Evolutionary conservation across 1,140 invertebrate genomes (phyloP).

Genomic region (Tachypleus tridentatus): DNA sequence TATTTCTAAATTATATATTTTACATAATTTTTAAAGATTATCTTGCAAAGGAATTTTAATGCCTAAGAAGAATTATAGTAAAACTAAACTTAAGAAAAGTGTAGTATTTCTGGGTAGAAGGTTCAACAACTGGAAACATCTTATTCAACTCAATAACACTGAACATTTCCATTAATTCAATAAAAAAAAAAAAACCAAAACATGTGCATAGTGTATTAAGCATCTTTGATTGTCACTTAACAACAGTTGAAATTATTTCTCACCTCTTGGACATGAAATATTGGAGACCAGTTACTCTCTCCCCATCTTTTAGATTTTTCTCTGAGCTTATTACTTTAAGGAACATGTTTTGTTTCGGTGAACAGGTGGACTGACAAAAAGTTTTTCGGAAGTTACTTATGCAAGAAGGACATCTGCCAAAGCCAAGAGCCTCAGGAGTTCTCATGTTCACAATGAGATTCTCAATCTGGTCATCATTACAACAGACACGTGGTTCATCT

Average conservation of each 20-base stretch:
- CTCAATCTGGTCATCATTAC: background rate
- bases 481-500: background rate
- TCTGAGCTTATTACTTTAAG: constrained; percentile 10
- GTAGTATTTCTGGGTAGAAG: too few relatives aligned
- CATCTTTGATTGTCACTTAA: background rate
- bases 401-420: constrained; percentile 24
- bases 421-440: constrained; percentile 10
- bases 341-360: constrained; percentile 21
- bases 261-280: background rate
- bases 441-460: background rate
- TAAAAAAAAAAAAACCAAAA: too few relatives aligned
- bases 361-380: constrained; percentile 24
- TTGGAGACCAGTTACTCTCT: constrained; percentile 1
- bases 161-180: too few relatives aligned
- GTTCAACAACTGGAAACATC: too few relatives aligned
- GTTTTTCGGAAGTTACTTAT: constrained; percentile 20
- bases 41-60: too few relatives aligned
- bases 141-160: too few relatives aligned
- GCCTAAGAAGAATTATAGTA: too few relatives aligned
- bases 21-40: background rate
- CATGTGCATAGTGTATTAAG: background rate
- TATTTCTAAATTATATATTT: background rate
- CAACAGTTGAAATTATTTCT: background rate
- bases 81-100: too few relatives aligned
- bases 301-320: constrained; percentile 3